Evolutionary conservation across 2,113 vertebrate genomes (phyloP).

Genomic region (Ochotona curzoniae): DNA sequence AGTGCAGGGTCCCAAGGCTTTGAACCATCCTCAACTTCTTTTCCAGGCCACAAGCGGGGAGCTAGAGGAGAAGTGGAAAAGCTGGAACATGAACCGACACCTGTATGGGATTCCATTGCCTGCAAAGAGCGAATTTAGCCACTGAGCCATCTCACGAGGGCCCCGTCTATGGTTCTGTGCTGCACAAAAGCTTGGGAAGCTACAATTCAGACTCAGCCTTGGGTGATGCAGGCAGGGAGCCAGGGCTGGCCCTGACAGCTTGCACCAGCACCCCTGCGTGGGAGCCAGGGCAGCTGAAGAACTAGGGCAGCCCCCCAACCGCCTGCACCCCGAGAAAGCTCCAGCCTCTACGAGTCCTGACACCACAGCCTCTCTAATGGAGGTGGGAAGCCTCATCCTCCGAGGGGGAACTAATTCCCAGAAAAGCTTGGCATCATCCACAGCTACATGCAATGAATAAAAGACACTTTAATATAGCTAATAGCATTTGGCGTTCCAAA

Average conservation of each 20-base stretch:
- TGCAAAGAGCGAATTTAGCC: too few species aligned
- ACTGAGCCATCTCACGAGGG: too few species aligned
- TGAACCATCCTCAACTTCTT: too few species aligned
- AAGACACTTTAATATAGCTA: slow-evolving; percentile 42
- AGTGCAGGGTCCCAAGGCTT: too few species aligned
- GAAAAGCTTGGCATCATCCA: slow-evolving; percentile 10
- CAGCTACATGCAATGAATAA: background rate
- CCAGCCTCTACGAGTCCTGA: background rate
- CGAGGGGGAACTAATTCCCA: background rate
- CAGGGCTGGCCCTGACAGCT: background rate
- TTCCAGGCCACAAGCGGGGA: too few species aligned
- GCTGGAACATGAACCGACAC: too few species aligned
- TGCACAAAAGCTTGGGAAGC: background rate
- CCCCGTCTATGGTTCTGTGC: background rate
- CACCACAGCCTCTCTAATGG: background rate
- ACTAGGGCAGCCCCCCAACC: background rate
- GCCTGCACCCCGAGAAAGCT: background rate
- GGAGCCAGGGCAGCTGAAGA: background rate
- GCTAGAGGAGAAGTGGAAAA: too few species aligned
- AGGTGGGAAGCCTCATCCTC: background rate
- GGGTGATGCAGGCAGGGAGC: background rate
- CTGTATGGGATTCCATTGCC: too few species aligned
- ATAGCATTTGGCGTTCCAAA: slow-evolving; percentile 51
- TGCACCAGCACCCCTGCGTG: background rate
- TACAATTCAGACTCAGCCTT: background rate